Percentiles rank a stretch among this genome's conserved stretches.
These are phyloP conservation scores for Drosophila miranda DNA, from an alignment of 1,140 invertebrate species.

Conservation along the genomic window DNA sequence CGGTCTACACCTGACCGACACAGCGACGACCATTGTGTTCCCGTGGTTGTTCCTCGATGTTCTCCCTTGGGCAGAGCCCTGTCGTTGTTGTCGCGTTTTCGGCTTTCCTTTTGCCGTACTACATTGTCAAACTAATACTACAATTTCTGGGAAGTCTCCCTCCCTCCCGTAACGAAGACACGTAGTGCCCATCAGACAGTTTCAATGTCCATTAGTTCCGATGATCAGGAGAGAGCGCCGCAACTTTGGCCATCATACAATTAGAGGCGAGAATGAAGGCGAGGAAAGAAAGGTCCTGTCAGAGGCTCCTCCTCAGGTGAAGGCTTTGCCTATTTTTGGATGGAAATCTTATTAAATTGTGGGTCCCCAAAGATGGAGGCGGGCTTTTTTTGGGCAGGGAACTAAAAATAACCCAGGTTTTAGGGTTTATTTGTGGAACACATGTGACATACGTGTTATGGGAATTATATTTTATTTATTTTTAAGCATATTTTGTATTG, in stretches of 20 bases:
- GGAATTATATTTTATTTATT: neutral
- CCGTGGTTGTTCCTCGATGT: neutral
- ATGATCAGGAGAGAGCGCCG: conserved; percentile 1
- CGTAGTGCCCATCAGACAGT: conserved; percentile 31
- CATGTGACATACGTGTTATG: too few relatives aligned
- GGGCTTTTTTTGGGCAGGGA: too few relatives aligned
- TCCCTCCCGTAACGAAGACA: conserved; percentile 4
- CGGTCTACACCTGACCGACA: conserved; percentile 34
- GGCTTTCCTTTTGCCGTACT: conserved; percentile 1
- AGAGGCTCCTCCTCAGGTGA: too few relatives aligned
- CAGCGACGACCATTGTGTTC: conserved; percentile 4
- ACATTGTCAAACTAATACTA: conserved; percentile 1
- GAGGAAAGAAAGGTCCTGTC: too few relatives aligned
- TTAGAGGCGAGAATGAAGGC: conserved; percentile 11
- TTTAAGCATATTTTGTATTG: neutral
- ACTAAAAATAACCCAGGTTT: too few relatives aligned
- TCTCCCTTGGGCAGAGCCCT: neutral
- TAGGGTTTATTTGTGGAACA: neutral
- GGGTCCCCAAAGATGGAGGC: too few relatives aligned
- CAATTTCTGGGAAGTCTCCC: neutral
- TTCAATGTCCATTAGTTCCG: conserved; percentile 29
- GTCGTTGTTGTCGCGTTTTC: conserved; percentile 13
- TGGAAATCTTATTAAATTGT: conserved; percentile 1
- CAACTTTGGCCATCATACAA: conserved; percentile 24
- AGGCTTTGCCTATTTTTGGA: neutral